Base-by-base conservation (phyloP, 1,140 invertebrate species). In the Arion vulgaris region DNA sequence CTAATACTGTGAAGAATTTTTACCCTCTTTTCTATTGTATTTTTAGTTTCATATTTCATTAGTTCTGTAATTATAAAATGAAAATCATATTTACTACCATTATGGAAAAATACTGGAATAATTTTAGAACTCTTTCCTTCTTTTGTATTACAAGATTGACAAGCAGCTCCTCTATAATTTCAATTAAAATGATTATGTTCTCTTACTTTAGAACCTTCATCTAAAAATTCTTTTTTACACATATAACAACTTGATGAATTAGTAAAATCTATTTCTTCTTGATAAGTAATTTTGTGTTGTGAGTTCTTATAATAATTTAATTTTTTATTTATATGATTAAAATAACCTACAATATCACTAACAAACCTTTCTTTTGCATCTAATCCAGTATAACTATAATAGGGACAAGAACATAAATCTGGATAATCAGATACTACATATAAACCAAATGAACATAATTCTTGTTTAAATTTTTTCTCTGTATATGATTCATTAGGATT, bases 401-500 rank as follows among this genome's bases (percentile, higher is more conserved):
- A n/a, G n/a, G n/a, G n/a, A n/a, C n/a, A n/a, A n/a, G n/a, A n/a
- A n/a, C n/a, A n/a, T n/a, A n/a, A n/a, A n/a, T 62, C 26, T 62
- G 57, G 57, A 62, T 62, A 62, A 62, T 62, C 57, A 62, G 57
- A 62, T 62, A 19, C 26, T 19, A n/a, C 26, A 62, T 62, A 62
- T 62, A 62, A 62, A 19, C 57, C 57, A 62, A 19, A 62, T 62
- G 57, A 62, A n/a, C 26, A 19, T 62, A 62, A 9, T 62, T 62
- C 57, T 62, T 62, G 57, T 62, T 62, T 62, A 62, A 62, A 62
- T 62, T 62, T 15, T 62, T 62, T 62, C 57, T 62, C 57, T 62
- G 57, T 62, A n/a, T 62, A 62, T n/a, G 57, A 62, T 19, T 62
- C 57, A 19, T 62, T n/a, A 62, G 57, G 26, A 62, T 62, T 62